Base-by-base conservation (phyloP, 2,888 invertebrate genomes). In the Hydriomena furcata region DNA sequence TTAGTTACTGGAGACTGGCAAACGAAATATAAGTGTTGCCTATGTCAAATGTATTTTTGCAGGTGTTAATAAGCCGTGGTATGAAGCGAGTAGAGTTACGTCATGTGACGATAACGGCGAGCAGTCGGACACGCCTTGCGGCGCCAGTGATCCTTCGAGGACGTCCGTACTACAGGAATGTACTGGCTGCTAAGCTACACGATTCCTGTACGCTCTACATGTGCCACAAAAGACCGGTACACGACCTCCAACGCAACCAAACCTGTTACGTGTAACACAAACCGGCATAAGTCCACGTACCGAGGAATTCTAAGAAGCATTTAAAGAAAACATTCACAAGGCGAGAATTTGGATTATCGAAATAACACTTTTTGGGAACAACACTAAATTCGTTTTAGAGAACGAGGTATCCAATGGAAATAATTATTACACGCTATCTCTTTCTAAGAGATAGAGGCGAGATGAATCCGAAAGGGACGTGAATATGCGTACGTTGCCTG, bases 401-500 rank as follows among this genome's bases (percentile, higher is more conserved):
- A 73, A 77, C 72, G 71, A 69, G 63, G 67, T 76, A 66, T 68
- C 71, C 69, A 63, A 68, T 68, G 71, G 68, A 83, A 80, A 76
- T 71, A 79, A 82, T 76, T 65, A 76, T 72, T 69, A 75, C 80
- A 76, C 55, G 66, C 80, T 64, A 49, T 87, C 88, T 78, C 86
- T 72, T 78, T 90, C 82, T 70, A 60, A 46, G 67, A 62, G 63
- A 68, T 71, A 66, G 60, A 57, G 55, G 59, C 65, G 68, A 78
- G 76, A 79, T 76, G 73, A 72, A 77, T 73, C 71, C 65, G 84
- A 89, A 79, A 83, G 90, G 84, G 90, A 90, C 79, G 80, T 73
- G 71, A 78, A 83, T 82, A 89, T 88, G 90, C 89, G 90, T 89
- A 89, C 90, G 90, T 90, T 82, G 90, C 81, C 78, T 82, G 87